These are phyloP conservation scores for Drosophila falleni DNA, from an alignment of 2,888 invertebrate species.

Conservation along the genomic window DNA sequence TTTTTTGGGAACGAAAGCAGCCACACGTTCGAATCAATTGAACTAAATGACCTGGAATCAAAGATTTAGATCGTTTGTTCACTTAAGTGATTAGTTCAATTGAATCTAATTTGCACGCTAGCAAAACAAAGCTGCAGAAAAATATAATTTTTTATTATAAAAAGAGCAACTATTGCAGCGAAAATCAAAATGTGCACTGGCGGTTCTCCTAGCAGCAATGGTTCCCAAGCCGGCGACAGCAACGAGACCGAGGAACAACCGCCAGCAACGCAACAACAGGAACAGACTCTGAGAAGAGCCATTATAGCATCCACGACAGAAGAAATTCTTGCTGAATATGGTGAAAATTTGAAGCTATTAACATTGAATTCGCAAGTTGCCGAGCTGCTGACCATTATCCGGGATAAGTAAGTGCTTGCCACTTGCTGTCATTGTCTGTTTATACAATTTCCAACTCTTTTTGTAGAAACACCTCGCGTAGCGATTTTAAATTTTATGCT, in stretches of 20 bases:
- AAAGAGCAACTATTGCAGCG: neutral
- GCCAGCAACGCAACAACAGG: conserved; percentile 25
- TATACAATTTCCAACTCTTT: neutral
- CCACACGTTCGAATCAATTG: no score
- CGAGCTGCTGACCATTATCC: conserved; percentile 93
- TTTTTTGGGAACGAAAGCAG: no score
- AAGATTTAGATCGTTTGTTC: no score
- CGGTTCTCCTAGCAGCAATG: conserved; percentile 69
- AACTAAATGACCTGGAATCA: no score
- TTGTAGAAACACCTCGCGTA: conserved; percentile 93
- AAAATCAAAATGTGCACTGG: conserved; percentile 62
- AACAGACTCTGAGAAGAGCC: conserved; percentile 28
- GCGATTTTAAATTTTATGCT: conserved; percentile 99
- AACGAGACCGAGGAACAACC: conserved; percentile 45
- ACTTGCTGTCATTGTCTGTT: neutral
- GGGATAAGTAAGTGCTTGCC: conserved; percentile 91
- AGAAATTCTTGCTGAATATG: conserved; percentile 81
- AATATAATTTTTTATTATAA: conserved; percentile 4
- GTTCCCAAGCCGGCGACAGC: conserved; percentile 59
- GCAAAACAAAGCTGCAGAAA: conserved; percentile 20
- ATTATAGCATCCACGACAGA: conserved; percentile 60
- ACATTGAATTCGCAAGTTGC: conserved; percentile 84
- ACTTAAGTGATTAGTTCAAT: no score
- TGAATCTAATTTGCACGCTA: conserved; percentile 27
- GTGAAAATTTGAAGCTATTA: conserved; percentile 83